These are phyloP conservation scores for cattle (Bos taurus) DNA, from an alignment of 2,113 vertebrate species.

Conservation along the genomic window ARS-UCD2.0 NC_037343.1:59779501-59780000, in stretches of 20 bases:
- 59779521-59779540: constrained; percentile 69
- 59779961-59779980: background rate
- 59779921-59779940: background rate
- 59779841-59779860: background rate
- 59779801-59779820: background rate
- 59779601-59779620: constrained; percentile 48
- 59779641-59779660: background rate
- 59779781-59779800: constrained; percentile 31
- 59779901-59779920: background rate
- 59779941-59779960: background rate
- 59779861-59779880: background rate
- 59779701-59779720: constrained; percentile 34
- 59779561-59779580: constrained; percentile 69
- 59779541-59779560: constrained; percentile 69
- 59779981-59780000: background rate
- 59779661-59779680: background rate
- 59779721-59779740: background rate
- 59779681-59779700: background rate
- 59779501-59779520: constrained; percentile 16
- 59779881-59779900: background rate
- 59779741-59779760: background rate
- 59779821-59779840: background rate
- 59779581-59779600: constrained; percentile 24
- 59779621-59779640: constrained; percentile 8
- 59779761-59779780: background rate